Base-by-base conservation (phyloP, 2,888 invertebrate genomes). In the Axea sp. region DNA sequence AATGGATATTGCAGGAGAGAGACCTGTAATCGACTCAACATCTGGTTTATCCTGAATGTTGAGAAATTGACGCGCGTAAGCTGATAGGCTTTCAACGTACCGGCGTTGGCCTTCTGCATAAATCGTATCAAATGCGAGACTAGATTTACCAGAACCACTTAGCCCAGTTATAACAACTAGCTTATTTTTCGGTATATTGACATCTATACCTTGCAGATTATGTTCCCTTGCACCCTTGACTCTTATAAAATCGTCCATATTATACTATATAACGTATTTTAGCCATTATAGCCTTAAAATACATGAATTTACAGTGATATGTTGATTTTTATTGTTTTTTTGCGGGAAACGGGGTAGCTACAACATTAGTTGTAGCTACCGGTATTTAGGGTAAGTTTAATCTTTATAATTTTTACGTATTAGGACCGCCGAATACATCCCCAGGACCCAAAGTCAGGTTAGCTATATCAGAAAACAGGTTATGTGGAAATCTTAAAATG, bases 1-100 rank as follows among this genome's bases (percentile, higher is more conserved):
- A 17, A 68, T 68, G 0, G 67, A 17, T 15, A 68, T 68, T 15
- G 55, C 67, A 24, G 67, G 67, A 30, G 67, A 57, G 11, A 68
- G 28, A n/a, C 67, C 67, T 31, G 33, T 33, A 39, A 68, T 68
- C 7, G 33, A 30, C 14, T 68, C 67, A 41, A 68, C 67, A 59
- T 68, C 49, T 7, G 67, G 67, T 41, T 55, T 55, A 30, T 47
- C 49, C 11, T 30, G 24, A 19, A 28, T 12, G 7, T 45, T 8
- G 5, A 62, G 8, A 62, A 62, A 62, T 45, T 62, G 62, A n/a
- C 62, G 12, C 9, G 62, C 62, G 19, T 62, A 62, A 8, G 62
- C 22, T 8, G 51, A 51, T 12, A 51, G 15, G 22, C 49, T 62
- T 28, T 60, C 60, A 28, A 60, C 43, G 12, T 60, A 60, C 4